phyloP scores from a whole-genome alignment of 23 tunicate species.

The Halocynthia roretzi region DNA sequence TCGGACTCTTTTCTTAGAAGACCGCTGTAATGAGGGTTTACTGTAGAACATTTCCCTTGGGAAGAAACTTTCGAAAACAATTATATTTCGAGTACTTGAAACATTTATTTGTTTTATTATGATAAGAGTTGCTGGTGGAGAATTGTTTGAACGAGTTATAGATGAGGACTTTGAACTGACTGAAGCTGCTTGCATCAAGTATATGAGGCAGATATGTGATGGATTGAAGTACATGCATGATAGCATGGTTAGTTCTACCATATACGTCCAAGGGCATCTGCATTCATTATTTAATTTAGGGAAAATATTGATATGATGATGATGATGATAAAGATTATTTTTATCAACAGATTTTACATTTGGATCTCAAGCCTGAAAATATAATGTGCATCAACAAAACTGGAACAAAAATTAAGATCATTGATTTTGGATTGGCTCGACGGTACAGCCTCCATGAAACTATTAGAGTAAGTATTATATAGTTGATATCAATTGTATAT shows the following conservation, averaged over 20 bases:
- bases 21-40: too few relatives aligned
- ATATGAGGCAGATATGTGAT: constrained; percentile 85
- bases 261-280: not conserved
- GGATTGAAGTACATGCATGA: constrained; percentile 84
- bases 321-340: not conserved
- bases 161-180: constrained; percentile 88
- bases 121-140: constrained; percentile 90
- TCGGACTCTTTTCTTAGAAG: too few relatives aligned
- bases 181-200: constrained; percentile 77
- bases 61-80: too few relatives aligned
- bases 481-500: not conserved
- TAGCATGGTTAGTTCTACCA: constrained; percentile 25
- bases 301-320: not conserved
- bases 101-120: not conserved
- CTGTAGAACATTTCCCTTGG: too few relatives aligned
- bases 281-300: not conserved
- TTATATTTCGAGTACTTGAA: too few relatives aligned
- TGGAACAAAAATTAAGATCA: constrained; percentile 76
- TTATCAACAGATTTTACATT: constrained; percentile 60
- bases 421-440: constrained; percentile 92
- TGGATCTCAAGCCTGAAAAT: constrained; percentile 96
- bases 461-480: constrained; percentile 33
- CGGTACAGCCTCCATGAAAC: constrained; percentile 55
- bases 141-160: constrained; percentile 87
- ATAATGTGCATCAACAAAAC: constrained; percentile 91